A percentile compares a stretch with the other conserved stretches of the same genome.
phyloP scores from a whole-genome alignment of 2,888 invertebrate genomes.

The Caenorhabditis sp. region DNA sequence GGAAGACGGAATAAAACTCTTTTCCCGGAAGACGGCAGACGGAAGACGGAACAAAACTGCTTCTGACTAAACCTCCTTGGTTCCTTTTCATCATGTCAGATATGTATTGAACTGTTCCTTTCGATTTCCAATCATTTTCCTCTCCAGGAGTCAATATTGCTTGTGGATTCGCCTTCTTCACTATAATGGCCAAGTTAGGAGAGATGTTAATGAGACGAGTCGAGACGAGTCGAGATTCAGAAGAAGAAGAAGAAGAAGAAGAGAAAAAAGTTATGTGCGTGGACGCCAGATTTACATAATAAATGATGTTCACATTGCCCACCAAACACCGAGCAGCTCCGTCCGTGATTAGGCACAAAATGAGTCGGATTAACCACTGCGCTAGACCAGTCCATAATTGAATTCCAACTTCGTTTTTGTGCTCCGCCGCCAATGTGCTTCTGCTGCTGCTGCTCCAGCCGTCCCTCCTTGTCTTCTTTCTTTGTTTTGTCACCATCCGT shows the following conservation, averaged over 20 bases:
- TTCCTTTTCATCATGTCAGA: slow-evolving; percentile 14
- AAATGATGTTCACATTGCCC: slow-evolving; percentile 4
- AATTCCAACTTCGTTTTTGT: slow-evolving; percentile 8
- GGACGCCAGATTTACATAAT: slow-evolving; percentile 4
- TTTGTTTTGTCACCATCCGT: slow-evolving; percentile 47
- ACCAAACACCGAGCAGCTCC: slow-evolving; percentile 1
- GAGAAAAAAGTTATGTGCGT: slow-evolving; percentile 7
- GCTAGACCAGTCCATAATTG: slow-evolving; percentile 18
- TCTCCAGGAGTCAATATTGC: slow-evolving; percentile 25
- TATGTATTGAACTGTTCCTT: neutral
- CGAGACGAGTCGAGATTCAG: slow-evolving; percentile 1
- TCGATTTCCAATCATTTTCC: neutral
- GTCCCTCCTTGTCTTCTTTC: neutral
- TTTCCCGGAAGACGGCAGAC: too few relatives aligned
- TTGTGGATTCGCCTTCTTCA: slow-evolving; percentile 33
- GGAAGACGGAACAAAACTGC: too few relatives aligned
- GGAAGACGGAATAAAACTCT: too few relatives aligned
- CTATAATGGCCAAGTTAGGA: slow-evolving; percentile 21
- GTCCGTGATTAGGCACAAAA: neutral
- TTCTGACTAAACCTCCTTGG: slow-evolving; percentile 68
- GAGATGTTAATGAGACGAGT: slow-evolving; percentile 12
- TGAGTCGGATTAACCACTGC: slow-evolving; percentile 6
- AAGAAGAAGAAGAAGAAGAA: slow-evolving; percentile 6
- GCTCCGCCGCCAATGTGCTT: neutral
- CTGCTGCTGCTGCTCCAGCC: neutral